Base-by-base conservation (phyloP, 1,140 invertebrate genomes). In the Capitella teleta region DNA sequence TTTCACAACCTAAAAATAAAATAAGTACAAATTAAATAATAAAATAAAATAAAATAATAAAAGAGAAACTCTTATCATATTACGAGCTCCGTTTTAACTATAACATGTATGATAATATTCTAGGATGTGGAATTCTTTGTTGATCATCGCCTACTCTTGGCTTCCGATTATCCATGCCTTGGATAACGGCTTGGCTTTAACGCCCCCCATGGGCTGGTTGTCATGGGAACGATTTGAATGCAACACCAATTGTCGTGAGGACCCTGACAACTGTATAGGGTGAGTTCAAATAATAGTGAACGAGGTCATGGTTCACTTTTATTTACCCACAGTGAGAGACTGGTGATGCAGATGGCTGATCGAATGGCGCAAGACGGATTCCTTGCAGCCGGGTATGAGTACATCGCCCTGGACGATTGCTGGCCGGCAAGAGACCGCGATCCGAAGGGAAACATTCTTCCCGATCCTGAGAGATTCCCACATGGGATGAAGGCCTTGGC, bases 321-420 rank as follows among this genome's bases (percentile, higher is more conserved):
- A 3, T 25, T 32, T 5, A 28, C 2, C 10, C 25, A 16, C 70
- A 96, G 92, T 72, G 93, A 96, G 70, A 79, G 81, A 37, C 76
- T 97, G 2, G 94, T 94, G 72, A 82, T 83, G 59, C 84, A 85
- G 47, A 93, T 93, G 88, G 81, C 91, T 18, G 89, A 96, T 66
- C 78, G 87, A 51, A 73, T 96, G 48, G 86, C 89, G 2, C 75
- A 79, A 10, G 87, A 94, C 64, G 92, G 92, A 4, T 96, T 91
- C 65, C 84, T 83, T 19, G 82, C 82, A 23, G 82, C 77, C 5
- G 92, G 92, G 21, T 97, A 95, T 72, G 82, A 92, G 63, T 91
- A 91, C 64, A 82, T 95, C 47, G 94, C 90, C 66, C 82, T 97
- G 46, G 92, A 97, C 55, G 92, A 97, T 70, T 97, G 92, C 70